Conservation (phyloP, 2,113 vertebrate species). For the Triplophysa dalaica region DNA sequence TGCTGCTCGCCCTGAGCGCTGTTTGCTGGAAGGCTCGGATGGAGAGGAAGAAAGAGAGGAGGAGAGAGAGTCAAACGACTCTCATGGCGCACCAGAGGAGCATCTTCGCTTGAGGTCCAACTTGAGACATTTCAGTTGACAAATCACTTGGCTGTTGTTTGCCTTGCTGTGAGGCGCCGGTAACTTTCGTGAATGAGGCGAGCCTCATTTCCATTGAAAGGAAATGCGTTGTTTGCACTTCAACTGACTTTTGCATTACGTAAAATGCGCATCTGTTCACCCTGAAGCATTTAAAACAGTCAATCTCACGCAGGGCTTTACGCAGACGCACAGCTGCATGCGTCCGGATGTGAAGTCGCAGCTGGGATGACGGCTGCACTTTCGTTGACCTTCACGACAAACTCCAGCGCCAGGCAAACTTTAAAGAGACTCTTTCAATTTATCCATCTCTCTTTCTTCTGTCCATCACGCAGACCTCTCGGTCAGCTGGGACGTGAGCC, state of each 20-base stretch:
- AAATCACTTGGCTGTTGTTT: too few species aligned
- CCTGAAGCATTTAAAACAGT: neutral
- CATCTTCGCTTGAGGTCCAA: constrained; percentile 68
- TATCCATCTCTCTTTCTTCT: constrained; percentile 7
- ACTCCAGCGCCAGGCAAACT: constrained; percentile 27
- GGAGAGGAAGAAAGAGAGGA: constrained; percentile 83
- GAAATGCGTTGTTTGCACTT: neutral
- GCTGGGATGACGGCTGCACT: neutral
- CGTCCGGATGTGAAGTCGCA: constrained; percentile 16
- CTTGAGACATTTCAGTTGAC: too few species aligned
- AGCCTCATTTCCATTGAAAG: neutral
- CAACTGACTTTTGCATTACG: neutral
- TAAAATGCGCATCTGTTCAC: too few species aligned
- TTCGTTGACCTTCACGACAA: neutral
- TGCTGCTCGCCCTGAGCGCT: constrained; percentile 82
- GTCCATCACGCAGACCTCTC: constrained; percentile 46
- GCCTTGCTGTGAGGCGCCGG: too few species aligned
- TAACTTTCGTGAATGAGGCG: neutral
- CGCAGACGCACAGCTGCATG: neutral
- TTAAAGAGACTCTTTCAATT: constrained; percentile 9
- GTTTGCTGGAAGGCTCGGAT: constrained; percentile 90
- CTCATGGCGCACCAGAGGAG: constrained; percentile 85
- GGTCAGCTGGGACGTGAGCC: constrained; percentile 61
- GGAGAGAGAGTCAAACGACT: constrained; percentile 90
- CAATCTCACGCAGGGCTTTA: too few species aligned